These are phyloP conservation scores for Palythoa grandiflora DNA, from an alignment of 92 coral and sea anemone genomes.

Conservation along the genomic window DNA sequence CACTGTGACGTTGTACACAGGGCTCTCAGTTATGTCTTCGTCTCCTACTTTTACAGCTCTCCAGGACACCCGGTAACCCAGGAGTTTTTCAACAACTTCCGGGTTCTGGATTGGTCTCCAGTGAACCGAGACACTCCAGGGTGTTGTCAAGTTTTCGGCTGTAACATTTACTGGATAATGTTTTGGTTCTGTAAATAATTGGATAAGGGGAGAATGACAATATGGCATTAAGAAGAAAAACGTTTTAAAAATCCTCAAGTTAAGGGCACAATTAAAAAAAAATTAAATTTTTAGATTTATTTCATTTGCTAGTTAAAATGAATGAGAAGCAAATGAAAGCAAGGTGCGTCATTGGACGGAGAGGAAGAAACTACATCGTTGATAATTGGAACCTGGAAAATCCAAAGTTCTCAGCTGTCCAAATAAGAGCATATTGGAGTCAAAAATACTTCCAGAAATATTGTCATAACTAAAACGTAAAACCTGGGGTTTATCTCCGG, in stretches of 20 bases:
- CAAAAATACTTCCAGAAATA: too few relatives aligned
- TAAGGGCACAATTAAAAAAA: background rate
- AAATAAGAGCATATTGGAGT: too few relatives aligned
- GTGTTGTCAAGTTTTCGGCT: conserved; percentile 64
- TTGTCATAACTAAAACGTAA: too few relatives aligned
- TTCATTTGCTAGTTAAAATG: too few relatives aligned
- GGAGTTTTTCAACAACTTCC: conserved; percentile 45
- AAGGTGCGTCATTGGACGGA: too few relatives aligned
- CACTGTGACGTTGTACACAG: conserved; percentile 62
- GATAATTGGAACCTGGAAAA: too few relatives aligned
- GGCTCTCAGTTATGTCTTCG: conserved; percentile 40
- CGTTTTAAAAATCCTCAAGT: background rate
- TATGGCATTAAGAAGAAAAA: background rate
- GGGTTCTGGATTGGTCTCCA: conserved; percentile 75
- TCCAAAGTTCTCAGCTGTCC: too few relatives aligned
- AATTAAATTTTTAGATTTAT: too few relatives aligned
- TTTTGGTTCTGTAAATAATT: conserved; percentile 56
- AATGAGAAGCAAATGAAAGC: too few relatives aligned
- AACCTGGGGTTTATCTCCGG: too few relatives aligned
- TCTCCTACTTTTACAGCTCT: conserved; percentile 68
- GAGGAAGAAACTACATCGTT: too few relatives aligned
- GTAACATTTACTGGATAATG: conserved; percentile 69
- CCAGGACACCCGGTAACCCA: conserved; percentile 78
- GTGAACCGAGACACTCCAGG: conserved; percentile 58
- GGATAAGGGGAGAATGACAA: background rate